Percentiles rank a stretch among this genome's conserved stretches.
These are phyloP conservation scores for Sigmodon hispidus DNA, from an alignment of 2,113 vertebrate species.

Conservation along the genomic window DNA sequence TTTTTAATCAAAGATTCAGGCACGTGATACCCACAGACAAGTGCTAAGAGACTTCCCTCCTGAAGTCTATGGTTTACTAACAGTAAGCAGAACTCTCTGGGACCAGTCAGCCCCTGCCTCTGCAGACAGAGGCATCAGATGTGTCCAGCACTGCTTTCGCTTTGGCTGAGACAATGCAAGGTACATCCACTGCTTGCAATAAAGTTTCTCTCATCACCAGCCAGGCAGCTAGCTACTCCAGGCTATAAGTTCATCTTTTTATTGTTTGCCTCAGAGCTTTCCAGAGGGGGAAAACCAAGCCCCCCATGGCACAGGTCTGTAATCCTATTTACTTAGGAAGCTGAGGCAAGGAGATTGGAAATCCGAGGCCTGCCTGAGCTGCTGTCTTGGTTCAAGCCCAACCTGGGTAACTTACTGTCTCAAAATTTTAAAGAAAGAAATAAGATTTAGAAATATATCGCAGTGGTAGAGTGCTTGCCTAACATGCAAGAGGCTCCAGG, in stretches of 20 bases:
- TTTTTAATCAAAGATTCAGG: conserved; percentile 25
- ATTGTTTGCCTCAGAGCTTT: neutral
- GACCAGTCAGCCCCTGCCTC: neutral
- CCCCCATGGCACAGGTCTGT: neutral
- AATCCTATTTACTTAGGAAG: neutral
- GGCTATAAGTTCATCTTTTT: neutral
- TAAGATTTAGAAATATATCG: neutral
- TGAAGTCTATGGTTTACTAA: neutral
- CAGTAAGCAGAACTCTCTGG: neutral
- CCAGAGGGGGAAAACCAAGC: neutral
- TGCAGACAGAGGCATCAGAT: neutral
- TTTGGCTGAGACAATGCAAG: neutral
- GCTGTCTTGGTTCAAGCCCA: neutral
- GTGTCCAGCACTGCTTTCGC: neutral
- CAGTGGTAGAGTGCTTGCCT: neutral
- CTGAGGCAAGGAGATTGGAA: neutral
- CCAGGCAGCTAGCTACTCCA: neutral
- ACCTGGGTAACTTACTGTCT: neutral
- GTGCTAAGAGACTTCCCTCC: neutral
- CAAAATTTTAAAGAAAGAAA: neutral
- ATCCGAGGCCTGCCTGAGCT: neutral
- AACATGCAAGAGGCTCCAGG: neutral
- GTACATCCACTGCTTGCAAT: neutral
- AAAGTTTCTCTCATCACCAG: neutral
- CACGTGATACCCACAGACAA: neutral